Conservation (phyloP, 37 sponge, comb jelly and placozoan genomes). For the Cladorhizidae sp. region DNA sequence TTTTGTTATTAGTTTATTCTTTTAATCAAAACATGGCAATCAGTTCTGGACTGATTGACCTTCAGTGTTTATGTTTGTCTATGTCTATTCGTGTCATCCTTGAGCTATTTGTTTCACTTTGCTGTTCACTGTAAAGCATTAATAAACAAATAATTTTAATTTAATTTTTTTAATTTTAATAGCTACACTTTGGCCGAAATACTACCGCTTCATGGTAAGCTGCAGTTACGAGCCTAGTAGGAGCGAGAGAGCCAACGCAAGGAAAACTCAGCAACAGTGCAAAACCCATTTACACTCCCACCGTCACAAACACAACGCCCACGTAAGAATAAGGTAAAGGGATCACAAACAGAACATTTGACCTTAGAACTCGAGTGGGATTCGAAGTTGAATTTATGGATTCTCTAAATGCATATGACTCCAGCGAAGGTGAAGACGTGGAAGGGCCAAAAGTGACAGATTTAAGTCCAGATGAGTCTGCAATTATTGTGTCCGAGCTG, state of each 20-base stretch:
- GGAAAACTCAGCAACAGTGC: slow-evolving; percentile 15
- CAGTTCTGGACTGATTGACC: too few species aligned
- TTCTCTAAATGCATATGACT: slow-evolving; percentile 42
- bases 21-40: too few species aligned
- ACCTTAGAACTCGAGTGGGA: slow-evolving; percentile 23
- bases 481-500: slow-evolving; percentile 31
- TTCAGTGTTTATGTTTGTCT: too few species aligned
- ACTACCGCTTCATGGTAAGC: slow-evolving; percentile 75
- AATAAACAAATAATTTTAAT: too few species aligned
- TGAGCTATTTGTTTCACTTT: too few species aligned
- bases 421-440: slow-evolving; percentile 41
- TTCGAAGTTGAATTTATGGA: slow-evolving; percentile 23
- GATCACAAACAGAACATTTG: too few species aligned
- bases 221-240: slow-evolving; percentile 31
- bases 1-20: too few species aligned
- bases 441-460: neutral
- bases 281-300: slow-evolving; percentile 25
- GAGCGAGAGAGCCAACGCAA: neutral
- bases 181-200: too few species aligned
- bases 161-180: too few species aligned
- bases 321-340: too few species aligned
- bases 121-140: too few species aligned
- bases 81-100: too few species aligned
- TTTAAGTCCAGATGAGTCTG: slow-evolving; percentile 36
- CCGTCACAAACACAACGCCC: neutral